phyloP scores from a whole-genome alignment of 2,888 invertebrate genomes.

The Metacarcinus magister region DNA sequence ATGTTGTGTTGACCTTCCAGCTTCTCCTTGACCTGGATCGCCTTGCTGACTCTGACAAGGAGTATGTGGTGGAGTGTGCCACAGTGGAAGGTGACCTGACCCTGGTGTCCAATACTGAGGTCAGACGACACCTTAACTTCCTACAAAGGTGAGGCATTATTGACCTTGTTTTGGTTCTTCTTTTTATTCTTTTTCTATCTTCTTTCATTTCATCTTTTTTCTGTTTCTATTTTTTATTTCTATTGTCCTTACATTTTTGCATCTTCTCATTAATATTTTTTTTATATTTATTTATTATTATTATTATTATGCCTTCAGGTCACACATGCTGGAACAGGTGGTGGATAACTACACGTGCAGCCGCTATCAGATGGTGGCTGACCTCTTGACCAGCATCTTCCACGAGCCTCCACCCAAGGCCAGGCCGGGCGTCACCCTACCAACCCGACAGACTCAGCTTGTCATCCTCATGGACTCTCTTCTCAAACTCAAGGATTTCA shows the following conservation, averaged over 20 bases:
- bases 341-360: conserved; percentile 84
- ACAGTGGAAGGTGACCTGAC: conserved; percentile 52
- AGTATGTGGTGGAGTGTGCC: conserved; percentile 63
- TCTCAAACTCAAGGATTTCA: conserved; percentile 71
- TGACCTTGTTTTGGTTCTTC: not conserved
- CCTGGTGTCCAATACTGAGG: conserved; percentile 68
- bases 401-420: conserved; percentile 67
- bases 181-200: not conserved
- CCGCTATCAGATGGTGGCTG: conserved; percentile 88
- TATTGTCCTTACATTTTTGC: not conserved
- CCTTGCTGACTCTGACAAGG: conserved; percentile 45
- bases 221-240: not conserved
- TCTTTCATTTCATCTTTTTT: not conserved
- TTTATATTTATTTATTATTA: not conserved
- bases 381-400: conserved; percentile 89
- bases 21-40: conserved; percentile 70
- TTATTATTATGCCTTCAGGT: conserved; percentile 51
- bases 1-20: conserved; percentile 54
- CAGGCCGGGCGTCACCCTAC: conserved; percentile 83
- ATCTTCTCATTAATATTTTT: not conserved
- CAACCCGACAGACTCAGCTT: conserved; percentile 86
- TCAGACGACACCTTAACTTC: conserved; percentile 69
- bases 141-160: conserved; percentile 69
- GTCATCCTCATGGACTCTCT: conserved; percentile 88
- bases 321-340: conserved; percentile 79